Conservation (phyloP, 2,888 invertebrate species). For the Smittia sp. region DNA sequence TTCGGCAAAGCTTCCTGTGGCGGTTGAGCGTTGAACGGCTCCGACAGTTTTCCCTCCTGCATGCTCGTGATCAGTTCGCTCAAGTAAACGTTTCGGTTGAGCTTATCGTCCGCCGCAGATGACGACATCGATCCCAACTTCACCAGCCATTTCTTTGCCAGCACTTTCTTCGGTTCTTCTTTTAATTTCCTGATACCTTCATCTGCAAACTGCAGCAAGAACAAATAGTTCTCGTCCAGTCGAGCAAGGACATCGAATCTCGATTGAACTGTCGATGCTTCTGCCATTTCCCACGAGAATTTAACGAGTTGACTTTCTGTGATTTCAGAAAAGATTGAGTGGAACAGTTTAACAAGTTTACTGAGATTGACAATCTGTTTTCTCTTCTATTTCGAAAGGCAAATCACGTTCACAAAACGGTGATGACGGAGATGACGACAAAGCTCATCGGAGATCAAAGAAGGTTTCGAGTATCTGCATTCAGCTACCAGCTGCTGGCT, state of each 20-base stretch:
- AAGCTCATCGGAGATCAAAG: slow-evolving; percentile 56
- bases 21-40: slow-evolving; percentile 22
- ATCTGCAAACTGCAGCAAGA: slow-evolving; percentile 1
- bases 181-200: background rate
- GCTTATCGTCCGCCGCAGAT: background rate
- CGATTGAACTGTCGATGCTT: background rate
- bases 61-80: background rate
- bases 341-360: background rate
- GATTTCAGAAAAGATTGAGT: background rate
- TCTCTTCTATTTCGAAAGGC: slow-evolving; percentile 36
- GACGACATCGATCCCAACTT: background rate
- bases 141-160: slow-evolving; percentile 11
- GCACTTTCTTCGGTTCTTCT: background rate
- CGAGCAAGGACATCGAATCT: slow-evolving; percentile 2
- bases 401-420: slow-evolving; percentile 41
- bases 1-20: slow-evolving; percentile 4
- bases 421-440: slow-evolving; percentile 42
- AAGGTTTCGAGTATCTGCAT: slow-evolving; percentile 61
- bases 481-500: slow-evolving; percentile 62
- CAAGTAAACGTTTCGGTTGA: slow-evolving; percentile 15
- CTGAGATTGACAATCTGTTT: slow-evolving; percentile 29
- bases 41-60: background rate
- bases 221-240: slow-evolving; percentile 12
- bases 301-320: background rate
- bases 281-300: background rate